phyloP scores from a whole-genome alignment of 2,113 vertebrate genomes.

The Phocoena sinus region DNA sequence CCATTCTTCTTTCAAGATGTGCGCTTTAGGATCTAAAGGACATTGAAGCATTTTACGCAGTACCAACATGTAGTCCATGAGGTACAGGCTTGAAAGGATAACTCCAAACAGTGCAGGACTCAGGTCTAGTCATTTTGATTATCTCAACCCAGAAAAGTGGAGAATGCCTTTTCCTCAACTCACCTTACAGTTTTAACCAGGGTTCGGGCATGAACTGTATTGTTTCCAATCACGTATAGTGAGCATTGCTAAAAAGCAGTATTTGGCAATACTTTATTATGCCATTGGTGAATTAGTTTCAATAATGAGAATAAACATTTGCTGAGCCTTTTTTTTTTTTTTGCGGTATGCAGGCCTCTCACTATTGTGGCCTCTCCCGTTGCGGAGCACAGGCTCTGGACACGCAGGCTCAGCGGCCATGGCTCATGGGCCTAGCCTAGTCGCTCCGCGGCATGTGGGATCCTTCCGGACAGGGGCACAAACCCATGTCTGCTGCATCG shows the following conservation, averaged over 20 bases:
- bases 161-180: constrained; percentile 12
- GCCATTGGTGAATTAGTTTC: neutral
- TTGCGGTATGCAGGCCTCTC: no score
- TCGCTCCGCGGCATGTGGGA: no score
- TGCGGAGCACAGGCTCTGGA: no score
- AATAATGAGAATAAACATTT: constrained; percentile 56
- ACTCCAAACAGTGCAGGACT: neutral
- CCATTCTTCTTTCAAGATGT: constrained; percentile 56
- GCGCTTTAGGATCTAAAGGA: constrained; percentile 46
- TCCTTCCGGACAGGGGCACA: no score
- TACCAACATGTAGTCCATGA: neutral
- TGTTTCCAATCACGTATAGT: neutral
- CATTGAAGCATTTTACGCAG: constrained; percentile 32
- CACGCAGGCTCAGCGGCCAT: no score
- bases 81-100: constrained; percentile 50
- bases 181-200: constrained; percentile 29
- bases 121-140: constrained; percentile 16
- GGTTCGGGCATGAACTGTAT: neutral
- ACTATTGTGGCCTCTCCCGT: no score
- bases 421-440: no score
- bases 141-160: constrained; percentile 39
- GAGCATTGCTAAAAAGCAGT: neutral
- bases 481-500: no score
- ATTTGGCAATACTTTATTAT: neutral
- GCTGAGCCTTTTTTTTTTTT: neutral